These are phyloP conservation scores for Paraplagusia blochii DNA, from an alignment of 2,113 vertebrate species.

Conservation along the genomic window DNA sequence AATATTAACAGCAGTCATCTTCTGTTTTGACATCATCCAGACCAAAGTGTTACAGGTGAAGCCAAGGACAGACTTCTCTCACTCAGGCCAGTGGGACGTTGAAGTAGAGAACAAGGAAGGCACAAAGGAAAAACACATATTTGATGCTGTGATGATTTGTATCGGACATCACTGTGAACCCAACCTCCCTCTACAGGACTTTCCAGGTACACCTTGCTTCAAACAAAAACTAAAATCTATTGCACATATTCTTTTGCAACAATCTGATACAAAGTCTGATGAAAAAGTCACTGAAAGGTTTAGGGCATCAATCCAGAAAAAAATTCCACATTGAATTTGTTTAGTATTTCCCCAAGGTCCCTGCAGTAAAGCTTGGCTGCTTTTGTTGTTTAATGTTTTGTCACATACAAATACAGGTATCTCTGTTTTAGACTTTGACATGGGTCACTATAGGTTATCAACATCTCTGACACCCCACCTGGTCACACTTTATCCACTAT, in stretches of 20 bases:
- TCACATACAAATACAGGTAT: too few relatives aligned
- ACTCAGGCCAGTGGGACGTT: conserved; percentile 87
- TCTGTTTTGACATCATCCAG: conserved; percentile 58
- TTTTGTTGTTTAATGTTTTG: not conserved
- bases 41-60: conserved; percentile 80
- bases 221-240: not conserved
- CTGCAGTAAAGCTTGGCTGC: too few relatives aligned
- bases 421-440: too few relatives aligned
- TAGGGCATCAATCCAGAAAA: too few relatives aligned
- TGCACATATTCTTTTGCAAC: too few relatives aligned
- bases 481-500: too few relatives aligned
- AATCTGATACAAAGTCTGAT: too few relatives aligned
- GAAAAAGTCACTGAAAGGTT: too few relatives aligned
- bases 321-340: too few relatives aligned
- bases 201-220: conserved; percentile 78
- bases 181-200: conserved; percentile 81
- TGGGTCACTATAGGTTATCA: too few relatives aligned
- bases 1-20: not conserved
- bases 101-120: conserved; percentile 73
- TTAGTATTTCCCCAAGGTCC: too few relatives aligned
- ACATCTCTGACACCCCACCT: too few relatives aligned
- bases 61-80: conserved; percentile 75
- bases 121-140: conserved; percentile 69
- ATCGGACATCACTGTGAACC: conserved; percentile 81
- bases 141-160: conserved; percentile 89